Evolutionary conservation across 2,113 vertebrate genomes (phyloP).

Genomic region (Myiopsitta monachus): DNA sequence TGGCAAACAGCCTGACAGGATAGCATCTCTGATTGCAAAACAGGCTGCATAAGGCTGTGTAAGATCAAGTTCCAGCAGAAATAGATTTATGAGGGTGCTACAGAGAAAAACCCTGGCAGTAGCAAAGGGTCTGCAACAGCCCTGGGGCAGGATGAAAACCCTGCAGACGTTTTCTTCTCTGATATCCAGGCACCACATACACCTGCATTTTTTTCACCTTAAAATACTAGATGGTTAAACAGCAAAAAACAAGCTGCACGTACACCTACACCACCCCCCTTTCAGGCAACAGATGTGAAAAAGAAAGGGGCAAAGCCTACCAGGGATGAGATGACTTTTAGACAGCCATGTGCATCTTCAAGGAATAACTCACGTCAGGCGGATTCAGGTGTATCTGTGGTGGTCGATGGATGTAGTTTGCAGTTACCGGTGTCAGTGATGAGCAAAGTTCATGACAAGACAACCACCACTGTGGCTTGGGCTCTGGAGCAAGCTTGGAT

Average conservation of each 20-base stretch:
- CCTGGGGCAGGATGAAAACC: neutral
- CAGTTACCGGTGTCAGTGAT: fast-evolving
- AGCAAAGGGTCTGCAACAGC: neutral
- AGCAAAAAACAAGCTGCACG: neutral
- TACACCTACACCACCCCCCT: neutral
- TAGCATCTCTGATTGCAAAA: neutral
- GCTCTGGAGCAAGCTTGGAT: neutral
- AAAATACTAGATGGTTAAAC: neutral
- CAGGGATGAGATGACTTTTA: neutral
- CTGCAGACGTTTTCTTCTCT: neutral
- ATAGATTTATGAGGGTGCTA: neutral
- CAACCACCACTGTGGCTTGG: neutral
- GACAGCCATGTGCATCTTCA: neutral
- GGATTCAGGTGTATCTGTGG: neutral
- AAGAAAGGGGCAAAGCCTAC: neutral
- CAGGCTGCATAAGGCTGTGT: fast-evolving
- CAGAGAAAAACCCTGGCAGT: neutral
- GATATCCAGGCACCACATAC: neutral
- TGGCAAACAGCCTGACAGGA: neutral
- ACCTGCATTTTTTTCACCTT: neutral
- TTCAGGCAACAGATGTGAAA: neutral
- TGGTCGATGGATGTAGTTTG: neutral
- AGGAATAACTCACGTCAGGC: neutral
- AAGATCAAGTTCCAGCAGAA: neutral
- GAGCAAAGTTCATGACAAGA: neutral